These are phyloP conservation scores for Choloepus hoffmanni DNA, from an alignment of 2,113 vertebrate species.

Conservation along the genomic window DNA sequence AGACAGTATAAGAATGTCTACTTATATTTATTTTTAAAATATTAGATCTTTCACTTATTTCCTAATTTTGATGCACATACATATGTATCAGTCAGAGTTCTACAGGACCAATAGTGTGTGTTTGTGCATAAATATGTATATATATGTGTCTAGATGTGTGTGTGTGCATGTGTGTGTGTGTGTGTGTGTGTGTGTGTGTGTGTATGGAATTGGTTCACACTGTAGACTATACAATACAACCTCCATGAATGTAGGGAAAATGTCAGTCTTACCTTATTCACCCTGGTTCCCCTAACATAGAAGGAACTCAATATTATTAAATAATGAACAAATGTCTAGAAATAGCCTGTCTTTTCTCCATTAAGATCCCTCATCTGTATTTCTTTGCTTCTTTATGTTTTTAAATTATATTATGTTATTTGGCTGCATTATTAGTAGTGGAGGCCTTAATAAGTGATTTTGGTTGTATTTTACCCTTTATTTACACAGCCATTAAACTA, in stretches of 20 bases:
- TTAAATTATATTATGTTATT: not conserved
- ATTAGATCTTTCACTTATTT: not conserved
- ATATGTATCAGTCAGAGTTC: not conserved
- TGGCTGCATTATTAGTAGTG: not conserved
- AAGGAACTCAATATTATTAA: not conserved
- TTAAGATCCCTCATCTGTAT: not conserved
- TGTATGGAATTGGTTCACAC: too few species aligned
- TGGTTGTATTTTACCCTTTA: not conserved
- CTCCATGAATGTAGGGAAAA: not conserved
- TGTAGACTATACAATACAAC: not conserved
- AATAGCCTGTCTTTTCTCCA: not conserved
- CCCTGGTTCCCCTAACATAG: not conserved
- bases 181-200: too few species aligned
- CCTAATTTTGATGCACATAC: not conserved
- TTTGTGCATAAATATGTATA: too few species aligned
- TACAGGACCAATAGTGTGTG: too few species aligned
- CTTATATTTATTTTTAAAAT: not conserved
- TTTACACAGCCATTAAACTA: not conserved
- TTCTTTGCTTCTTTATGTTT: not conserved
- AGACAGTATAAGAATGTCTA: not conserved
- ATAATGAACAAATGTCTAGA: not conserved
- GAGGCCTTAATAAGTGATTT: not conserved
- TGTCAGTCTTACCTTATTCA: not conserved
- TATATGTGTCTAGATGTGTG: too few species aligned
- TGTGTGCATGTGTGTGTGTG: too few species aligned